Conservation (phyloP, 1,140 invertebrate genomes). For the Drosophila truncata region DNA sequence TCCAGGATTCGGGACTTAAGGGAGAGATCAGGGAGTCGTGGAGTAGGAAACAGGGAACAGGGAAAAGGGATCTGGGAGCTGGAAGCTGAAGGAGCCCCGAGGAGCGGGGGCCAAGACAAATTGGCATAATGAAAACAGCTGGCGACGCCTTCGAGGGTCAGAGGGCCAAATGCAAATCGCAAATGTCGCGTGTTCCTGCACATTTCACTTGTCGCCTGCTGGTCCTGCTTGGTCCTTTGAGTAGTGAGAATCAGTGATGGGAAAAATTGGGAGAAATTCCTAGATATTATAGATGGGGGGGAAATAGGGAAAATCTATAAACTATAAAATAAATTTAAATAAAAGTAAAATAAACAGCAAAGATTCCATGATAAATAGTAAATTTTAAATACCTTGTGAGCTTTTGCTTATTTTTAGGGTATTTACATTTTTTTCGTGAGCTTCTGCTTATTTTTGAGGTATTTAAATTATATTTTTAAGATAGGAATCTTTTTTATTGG, state of each 20-base stretch:
- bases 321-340: background rate
- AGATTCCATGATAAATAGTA: background rate
- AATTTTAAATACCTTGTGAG: too few species aligned
- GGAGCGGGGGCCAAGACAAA: constrained; percentile 35
- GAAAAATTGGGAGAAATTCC: background rate
- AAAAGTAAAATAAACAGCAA: background rate
- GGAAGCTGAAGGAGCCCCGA: background rate
- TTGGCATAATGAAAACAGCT: constrained; percentile 62
- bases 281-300: background rate
- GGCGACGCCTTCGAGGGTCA: constrained; percentile 70
- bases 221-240: constrained; percentile 16
- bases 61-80: background rate
- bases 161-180: constrained; percentile 68
- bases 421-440: too few species aligned
- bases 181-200: constrained; percentile 62
- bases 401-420: too few species aligned
- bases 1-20: constrained; percentile 10
- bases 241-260: background rate
- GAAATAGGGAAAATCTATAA: too few species aligned
- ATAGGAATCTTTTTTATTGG: too few species aligned
- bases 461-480: too few species aligned
- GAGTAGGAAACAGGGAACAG: background rate
- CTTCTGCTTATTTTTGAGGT: too few species aligned
- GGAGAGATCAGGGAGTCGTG: background rate
- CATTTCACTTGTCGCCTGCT: constrained; percentile 57